These are phyloP conservation scores for Austrofundulus limnaeus DNA, from an alignment of 2,113 vertebrate species.

Conservation along the genomic window DNA sequence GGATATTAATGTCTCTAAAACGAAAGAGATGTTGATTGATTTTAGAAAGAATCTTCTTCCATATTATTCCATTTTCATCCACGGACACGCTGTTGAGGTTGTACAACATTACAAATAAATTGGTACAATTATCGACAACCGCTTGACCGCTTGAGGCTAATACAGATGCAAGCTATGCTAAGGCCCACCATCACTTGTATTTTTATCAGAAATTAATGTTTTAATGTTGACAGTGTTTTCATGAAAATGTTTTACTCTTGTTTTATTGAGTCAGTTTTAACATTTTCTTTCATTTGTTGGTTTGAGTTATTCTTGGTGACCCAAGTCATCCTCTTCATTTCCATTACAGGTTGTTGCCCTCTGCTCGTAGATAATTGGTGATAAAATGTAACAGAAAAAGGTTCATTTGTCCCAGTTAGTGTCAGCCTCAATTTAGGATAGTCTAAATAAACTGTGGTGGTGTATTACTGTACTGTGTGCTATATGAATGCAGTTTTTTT, in stretches of 20 bases:
- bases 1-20: neutral
- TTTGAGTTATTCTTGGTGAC: neutral
- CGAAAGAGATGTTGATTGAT: neutral
- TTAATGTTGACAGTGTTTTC: neutral
- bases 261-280: neutral
- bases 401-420: neutral
- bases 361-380: neutral
- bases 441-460: too few species aligned
- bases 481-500: too few species aligned
- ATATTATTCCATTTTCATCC: neutral
- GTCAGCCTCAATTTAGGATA: too few species aligned
- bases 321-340: too few species aligned
- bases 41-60: neutral
- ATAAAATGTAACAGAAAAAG: neutral
- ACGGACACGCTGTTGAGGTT: neutral
- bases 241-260: neutral
- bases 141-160: neutral
- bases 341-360: neutral
- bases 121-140: neutral
- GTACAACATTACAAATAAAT: too few species aligned
- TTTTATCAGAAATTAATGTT: neutral
- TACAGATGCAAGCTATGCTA: neutral
- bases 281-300: neutral
- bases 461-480: too few species aligned
- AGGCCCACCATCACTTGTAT: neutral